These are phyloP conservation scores for Patagioenas fasciata DNA, from an alignment of 2,113 vertebrate genomes.

Conservation along the genomic window DNA sequence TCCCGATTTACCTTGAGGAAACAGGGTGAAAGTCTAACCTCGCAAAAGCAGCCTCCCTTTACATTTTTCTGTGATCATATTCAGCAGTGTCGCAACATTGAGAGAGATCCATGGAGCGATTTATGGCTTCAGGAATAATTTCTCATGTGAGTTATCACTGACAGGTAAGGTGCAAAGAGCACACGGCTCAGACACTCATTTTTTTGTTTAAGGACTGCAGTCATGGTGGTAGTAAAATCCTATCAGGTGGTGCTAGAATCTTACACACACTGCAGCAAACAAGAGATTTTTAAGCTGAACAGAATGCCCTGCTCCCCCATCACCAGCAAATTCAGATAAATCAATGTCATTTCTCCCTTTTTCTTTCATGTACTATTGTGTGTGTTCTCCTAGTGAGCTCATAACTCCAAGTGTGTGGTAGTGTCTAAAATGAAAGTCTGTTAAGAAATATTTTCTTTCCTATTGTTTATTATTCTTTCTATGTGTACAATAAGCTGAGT, in stretches of 20 bases:
- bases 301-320: not conserved
- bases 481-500: not conserved
- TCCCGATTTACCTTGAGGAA: not conserved
- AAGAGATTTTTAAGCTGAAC: not conserved
- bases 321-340: not conserved
- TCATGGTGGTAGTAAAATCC: not conserved
- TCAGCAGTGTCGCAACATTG: not conserved
- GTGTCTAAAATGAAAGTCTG: not conserved
- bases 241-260: not conserved
- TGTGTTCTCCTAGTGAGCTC: not conserved
- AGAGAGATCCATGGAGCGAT: not conserved
- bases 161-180: not conserved
- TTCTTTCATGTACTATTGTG: not conserved
- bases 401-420: not conserved
- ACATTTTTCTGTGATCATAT: not conserved
- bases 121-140: not conserved
- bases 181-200: not conserved
- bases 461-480: not conserved
- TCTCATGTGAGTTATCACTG: not conserved
- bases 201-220: not conserved
- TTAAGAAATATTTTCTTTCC: not conserved
- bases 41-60: rapidly evolving
- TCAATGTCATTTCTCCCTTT: not conserved
- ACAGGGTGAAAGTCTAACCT: not conserved
- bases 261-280: not conserved